These are phyloP conservation scores for Fregata magnificens DNA, from an alignment of 2,113 vertebrate species.

Conservation along the genomic window DNA sequence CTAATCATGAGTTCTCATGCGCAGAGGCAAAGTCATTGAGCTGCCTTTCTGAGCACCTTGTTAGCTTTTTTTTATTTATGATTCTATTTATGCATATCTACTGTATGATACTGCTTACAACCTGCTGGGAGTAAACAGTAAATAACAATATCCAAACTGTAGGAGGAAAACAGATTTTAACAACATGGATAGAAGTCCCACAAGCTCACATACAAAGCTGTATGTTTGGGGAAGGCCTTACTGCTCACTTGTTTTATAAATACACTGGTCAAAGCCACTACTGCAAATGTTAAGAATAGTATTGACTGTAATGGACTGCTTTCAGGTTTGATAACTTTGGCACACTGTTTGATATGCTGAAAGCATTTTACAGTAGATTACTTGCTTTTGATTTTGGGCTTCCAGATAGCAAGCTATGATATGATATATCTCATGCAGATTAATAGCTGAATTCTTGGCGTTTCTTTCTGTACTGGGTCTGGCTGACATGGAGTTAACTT, in stretches of 20 bases:
- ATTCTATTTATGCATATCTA: constrained; percentile 34
- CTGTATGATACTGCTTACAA: constrained; percentile 2
- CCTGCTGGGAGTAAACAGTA: neutral
- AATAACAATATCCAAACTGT: neutral
- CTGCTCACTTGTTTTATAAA: neutral
- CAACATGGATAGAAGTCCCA: neutral
- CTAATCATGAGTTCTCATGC: neutral
- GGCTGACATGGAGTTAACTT: neutral
- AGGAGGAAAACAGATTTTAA: neutral
- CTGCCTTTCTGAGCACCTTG: constrained; percentile 36
- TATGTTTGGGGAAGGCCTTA: neutral
- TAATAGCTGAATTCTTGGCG: neutral
- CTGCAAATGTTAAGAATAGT: neutral
- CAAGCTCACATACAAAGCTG: neutral
- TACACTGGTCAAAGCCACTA: neutral
- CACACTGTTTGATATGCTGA: neutral
- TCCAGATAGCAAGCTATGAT: neutral
- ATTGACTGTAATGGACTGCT: neutral
- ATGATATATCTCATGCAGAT: neutral
- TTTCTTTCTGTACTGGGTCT: neutral
- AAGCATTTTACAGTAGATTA: neutral
- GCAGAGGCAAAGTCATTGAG: neutral
- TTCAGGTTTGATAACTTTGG: neutral
- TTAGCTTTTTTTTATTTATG: constrained; percentile 40
- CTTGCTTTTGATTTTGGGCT: neutral